Evolutionary conservation across 2,888 invertebrate genomes (phyloP).

Genomic region (Cryptocephalus primarius): DNA sequence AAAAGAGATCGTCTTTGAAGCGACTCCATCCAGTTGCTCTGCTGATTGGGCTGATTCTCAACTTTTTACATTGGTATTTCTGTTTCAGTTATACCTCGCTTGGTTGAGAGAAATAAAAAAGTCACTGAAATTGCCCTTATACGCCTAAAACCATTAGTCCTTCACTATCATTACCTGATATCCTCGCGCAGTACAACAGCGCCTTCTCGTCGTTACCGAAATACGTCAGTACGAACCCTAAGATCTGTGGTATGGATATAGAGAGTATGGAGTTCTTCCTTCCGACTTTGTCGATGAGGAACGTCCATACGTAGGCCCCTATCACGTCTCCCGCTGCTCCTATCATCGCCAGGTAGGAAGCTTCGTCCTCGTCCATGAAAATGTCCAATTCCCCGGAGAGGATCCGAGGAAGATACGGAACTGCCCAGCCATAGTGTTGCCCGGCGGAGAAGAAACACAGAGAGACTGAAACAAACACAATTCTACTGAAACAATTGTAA

Average conservation of each 20-base stretch:
- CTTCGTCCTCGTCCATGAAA: conserved; percentile 15
- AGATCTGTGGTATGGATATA: conserved; percentile 15
- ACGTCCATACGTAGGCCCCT: conserved; percentile 14
- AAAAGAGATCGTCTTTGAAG: too few relatives aligned
- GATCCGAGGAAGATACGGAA: conserved; percentile 16
- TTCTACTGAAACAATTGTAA: too few relatives aligned
- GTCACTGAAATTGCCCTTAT: too few relatives aligned
- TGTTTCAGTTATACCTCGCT: too few relatives aligned
- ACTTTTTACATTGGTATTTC: too few relatives aligned
- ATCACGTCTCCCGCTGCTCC: conserved; percentile 16
- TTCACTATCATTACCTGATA: conserved; percentile 6
- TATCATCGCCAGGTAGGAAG: conserved; percentile 18
- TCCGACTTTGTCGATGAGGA: conserved; percentile 16
- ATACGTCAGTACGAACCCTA: conserved; percentile 4
- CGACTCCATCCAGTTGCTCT: too few relatives aligned
- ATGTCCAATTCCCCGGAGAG: conserved; percentile 16
- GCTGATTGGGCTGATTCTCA: too few relatives aligned
- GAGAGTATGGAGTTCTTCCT: conserved; percentile 14
- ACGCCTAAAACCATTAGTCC: too few relatives aligned
- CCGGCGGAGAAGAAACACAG: conserved; percentile 15
- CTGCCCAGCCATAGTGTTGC: conserved; percentile 17
- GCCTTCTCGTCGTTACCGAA: conserved; percentile 2
- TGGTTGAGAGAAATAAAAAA: too few relatives aligned
- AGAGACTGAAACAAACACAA: conserved; percentile 16
- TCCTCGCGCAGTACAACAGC: conserved; percentile 8